Evolutionary conservation across 1,140 invertebrate genomes (phyloP), one percentile per base, ranked within the genome.

Genomic region (Heliconius nattereri): DNA sequence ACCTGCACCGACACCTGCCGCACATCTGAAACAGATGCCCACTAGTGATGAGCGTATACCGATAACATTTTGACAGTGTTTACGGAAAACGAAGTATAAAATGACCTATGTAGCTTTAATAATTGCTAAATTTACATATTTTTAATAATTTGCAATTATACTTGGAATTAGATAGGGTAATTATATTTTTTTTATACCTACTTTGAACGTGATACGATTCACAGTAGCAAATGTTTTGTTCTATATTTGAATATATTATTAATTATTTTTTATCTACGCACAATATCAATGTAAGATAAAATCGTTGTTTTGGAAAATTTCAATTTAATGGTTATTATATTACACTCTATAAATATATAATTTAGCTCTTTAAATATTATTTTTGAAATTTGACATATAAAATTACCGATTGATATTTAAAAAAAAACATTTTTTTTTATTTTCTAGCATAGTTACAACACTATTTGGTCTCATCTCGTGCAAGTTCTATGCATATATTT

Each of bases 1-100:
- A 93, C 91, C 91, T 93, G 87, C 90, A 79, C 80, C 83, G 87
- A 81, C 91, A 92, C 90, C 91, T 92, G 91, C 90, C 88, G 85
- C 73, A 81, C 91, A 91, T 91, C 89, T 92, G 91, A 90, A 87
- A 91, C 91, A 91, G 91, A 93, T 93, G 90, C 87, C 60, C 79
- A 74, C 76, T 90, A 93, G 90, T 87, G 90, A 74, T 74, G 83
- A 71, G 32, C 52, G 70, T 19, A 40, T 87, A 87, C 91, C 89
- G 89, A 90, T 87, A 84, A 75, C 73, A 75, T 37, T 82, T 75
- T 29, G 52, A 75, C 78, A 49, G n/a, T 76, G 75, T 76, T 76
- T 76, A 76, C 75, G 75, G 60, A 76, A 76, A 40, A 76, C 60
- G 23, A 71, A 76, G 60, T n/a, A 20, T 19, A 37, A 20, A 66